Evolutionary conservation across 2,113 vertebrate species (phyloP).

Genomic region (Alaudala cheleensis): DNA sequence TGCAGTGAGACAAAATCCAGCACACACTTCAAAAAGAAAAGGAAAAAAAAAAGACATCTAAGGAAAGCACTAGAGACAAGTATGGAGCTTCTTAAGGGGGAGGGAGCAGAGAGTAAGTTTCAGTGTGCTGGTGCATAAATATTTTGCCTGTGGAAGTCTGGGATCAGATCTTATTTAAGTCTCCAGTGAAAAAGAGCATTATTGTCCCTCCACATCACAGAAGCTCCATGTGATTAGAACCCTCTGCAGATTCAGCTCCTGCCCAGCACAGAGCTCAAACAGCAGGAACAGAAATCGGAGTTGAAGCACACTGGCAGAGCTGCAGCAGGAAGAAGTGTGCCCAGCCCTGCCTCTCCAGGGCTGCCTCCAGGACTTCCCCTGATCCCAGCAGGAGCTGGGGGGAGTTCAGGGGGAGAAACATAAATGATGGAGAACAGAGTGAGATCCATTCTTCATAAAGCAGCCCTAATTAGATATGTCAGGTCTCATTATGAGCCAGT

Average conservation of each 20-base stretch:
- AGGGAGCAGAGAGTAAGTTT: neutral
- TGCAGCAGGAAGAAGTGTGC: neutral
- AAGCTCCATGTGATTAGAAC: neutral
- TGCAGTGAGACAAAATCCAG: neutral
- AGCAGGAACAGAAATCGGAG: neutral
- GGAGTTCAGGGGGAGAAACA: neutral
- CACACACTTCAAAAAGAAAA: neutral
- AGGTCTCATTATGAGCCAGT: neutral
- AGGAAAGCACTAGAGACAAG: neutral
- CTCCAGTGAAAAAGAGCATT: neutral
- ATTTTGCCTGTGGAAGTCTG: conserved; percentile 8
- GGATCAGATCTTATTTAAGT: neutral
- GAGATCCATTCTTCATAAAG: neutral
- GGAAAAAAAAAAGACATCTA: neutral
- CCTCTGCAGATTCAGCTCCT: conserved; percentile 37
- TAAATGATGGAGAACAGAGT: neutral
- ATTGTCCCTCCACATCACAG: conserved; percentile 1
- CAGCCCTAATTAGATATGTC: conserved; percentile 3
- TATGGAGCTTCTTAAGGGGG: neutral
- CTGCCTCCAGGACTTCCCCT: neutral
- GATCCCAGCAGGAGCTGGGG: neutral
- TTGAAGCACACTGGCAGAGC: neutral
- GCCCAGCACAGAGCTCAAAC: conserved; percentile 33
- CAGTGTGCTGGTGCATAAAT: neutral
- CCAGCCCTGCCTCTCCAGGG: neutral